phyloP scores from a whole-genome alignment of 2,888 invertebrate species.

The Saturnia pavonia region DNA sequence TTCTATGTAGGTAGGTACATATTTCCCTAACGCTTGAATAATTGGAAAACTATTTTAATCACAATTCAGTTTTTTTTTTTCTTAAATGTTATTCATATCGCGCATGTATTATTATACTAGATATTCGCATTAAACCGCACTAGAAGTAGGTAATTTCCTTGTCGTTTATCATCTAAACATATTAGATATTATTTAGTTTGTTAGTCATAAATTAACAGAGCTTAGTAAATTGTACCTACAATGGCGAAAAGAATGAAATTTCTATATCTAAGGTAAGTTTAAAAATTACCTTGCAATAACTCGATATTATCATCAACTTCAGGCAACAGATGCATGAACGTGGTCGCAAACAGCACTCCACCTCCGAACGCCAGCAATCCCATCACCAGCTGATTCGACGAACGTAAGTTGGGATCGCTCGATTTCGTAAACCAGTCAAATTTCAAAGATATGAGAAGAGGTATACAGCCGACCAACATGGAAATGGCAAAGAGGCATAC shows the following conservation, averaged over 20 bases:
- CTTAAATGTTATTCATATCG: too few species aligned
- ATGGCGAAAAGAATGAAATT: not conserved
- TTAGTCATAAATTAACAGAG: not conserved
- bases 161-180: not conserved
- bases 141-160: not conserved
- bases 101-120: too few species aligned
- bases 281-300: slow-evolving; percentile 76
- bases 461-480: slow-evolving; percentile 87
- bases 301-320: slow-evolving; percentile 88
- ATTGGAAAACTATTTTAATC: not conserved
- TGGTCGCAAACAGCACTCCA: slow-evolving; percentile 90
- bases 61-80: not conserved
- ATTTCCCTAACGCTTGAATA: too few species aligned
- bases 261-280: not conserved
- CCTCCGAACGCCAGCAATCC: slow-evolving; percentile 90
- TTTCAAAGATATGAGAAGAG: slow-evolving; percentile 86
- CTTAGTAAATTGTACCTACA: not conserved
- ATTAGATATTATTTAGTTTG: not conserved
- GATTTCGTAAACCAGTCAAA: slow-evolving; percentile 82
- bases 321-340: slow-evolving; percentile 90
- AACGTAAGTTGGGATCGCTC: slow-evolving; percentile 65
- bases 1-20: too few species aligned
- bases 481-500: slow-evolving; percentile 88
- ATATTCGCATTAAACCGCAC: not conserved
- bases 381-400: slow-evolving; percentile 79